Evolutionary conservation across 1,140 invertebrate species (phyloP), one percentile per base, ranked within the genome.

Genomic region (Trypoxylus dichotomus): DNA sequence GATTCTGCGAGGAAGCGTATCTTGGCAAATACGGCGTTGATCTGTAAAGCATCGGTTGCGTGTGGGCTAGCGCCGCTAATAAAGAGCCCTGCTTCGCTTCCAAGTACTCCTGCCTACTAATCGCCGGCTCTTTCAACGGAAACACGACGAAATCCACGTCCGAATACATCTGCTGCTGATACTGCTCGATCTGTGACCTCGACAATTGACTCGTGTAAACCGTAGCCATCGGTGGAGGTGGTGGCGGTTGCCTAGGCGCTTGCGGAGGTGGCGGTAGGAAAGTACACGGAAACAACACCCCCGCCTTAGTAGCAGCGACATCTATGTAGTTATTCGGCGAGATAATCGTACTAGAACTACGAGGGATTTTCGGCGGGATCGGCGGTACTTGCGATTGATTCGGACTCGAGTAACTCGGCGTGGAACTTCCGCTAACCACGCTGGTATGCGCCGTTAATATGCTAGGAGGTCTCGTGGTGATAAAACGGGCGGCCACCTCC

Each of bases 91-190:
- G 89, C 83, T 96, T 96, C 7, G 94, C 93, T 82, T 96, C 95
- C 80, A 95, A 89, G 85, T 96, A 96, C 84, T 97, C 95, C 85
- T 96, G 94, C 84, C 95, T 94, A 77, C 94, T 96, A 21, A 96
- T 90, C 0, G 94, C 92, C 24, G 95, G 94, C 86, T 97, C 95
- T 86, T 96, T 94, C 71, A 96, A 85, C 0, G 95, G 95, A 83
- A 96, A 97, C 84, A 96, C 94, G 0, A 96, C 95, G 82, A 95
- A 97, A 84, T 97, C 95, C 5, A 95, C 94, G 81, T 96, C 95
- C 43, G 94, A 96, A 80, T 95, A 95, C 19, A 96, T 89, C 82
- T 96, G 94, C 81, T 95, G 94, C 82, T 95, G 93, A 81, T 95
- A 96, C 79, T 94, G 92, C 80, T 94, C 93, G 74, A 95, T 92